phyloP scores from a whole-genome alignment of 2,113 vertebrate species.

The Caracal caracal region DNA sequence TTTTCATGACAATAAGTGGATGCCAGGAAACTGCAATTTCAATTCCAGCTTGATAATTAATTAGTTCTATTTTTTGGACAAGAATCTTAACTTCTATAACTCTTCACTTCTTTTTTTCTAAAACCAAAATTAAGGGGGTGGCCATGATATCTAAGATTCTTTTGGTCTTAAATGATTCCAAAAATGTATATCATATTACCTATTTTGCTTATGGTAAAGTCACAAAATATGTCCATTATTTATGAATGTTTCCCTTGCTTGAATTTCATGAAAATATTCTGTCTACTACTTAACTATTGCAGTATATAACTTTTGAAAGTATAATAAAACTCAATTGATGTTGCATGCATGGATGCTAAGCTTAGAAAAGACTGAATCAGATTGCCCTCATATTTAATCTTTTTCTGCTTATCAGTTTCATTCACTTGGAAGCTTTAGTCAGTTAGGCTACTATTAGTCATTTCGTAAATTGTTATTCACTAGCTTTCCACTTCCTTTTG shows the following conservation, averaged over 20 bases:
- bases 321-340: not conserved
- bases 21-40: not conserved
- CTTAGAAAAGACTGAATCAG: not conserved
- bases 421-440: not conserved
- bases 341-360: not conserved
- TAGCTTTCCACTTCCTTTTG: not conserved
- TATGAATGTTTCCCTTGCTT: not conserved
- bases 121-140: not conserved
- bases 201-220: not conserved
- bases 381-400: not conserved
- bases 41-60: not conserved
- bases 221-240: not conserved
- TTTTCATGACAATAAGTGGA: not conserved
- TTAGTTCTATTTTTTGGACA: not conserved
- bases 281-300: not conserved
- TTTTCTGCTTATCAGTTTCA: not conserved
- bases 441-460: not conserved
- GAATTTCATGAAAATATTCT: slow-evolving; percentile 8
- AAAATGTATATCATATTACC: not conserved
- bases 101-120: not conserved
- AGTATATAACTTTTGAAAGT: not conserved
- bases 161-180: not conserved
- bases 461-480: not conserved
- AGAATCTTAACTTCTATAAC: not conserved
- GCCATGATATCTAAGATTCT: not conserved